Conservation (phyloP, 2,888 invertebrate species). For the Agrochola litura region DNA sequence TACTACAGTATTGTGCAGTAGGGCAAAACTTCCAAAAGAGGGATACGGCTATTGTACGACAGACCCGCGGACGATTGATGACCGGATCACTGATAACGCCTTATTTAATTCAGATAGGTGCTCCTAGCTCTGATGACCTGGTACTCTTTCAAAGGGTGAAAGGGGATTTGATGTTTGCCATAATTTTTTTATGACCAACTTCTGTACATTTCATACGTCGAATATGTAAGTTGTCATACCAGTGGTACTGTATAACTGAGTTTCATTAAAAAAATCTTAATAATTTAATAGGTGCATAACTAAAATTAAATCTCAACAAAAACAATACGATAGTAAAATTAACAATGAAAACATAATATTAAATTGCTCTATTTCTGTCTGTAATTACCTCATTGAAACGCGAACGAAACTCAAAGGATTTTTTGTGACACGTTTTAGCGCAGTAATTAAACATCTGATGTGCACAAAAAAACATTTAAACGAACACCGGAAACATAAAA, state of each 20-base stretch:
- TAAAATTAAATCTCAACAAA: conserved; percentile 2
- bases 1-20: conserved; percentile 60
- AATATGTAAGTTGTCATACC: not conserved
- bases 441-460: conserved; percentile 61
- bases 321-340: conserved; percentile 21
- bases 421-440: conserved; percentile 50
- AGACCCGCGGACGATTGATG: conserved; percentile 79
- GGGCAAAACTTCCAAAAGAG: conserved; percentile 72
- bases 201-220: not conserved
- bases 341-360: conserved; percentile 20
- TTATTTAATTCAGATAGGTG: conserved; percentile 79
- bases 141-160: conserved; percentile 70
- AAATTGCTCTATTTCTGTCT: conserved; percentile 48
- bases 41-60: conserved; percentile 78
- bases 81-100: conserved; percentile 83
- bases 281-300: not conserved
- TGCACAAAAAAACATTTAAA: conserved; percentile 48
- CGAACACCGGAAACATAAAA: conserved; percentile 65
- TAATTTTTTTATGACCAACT: not conserved
- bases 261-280: not conserved
- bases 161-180: not conserved
- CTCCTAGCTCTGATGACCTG: conserved; percentile 31
- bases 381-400: conserved; percentile 41
- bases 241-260: not conserved
- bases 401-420: conserved; percentile 25